phyloP scores from a whole-genome alignment of 2,113 vertebrate species.

The Malaclemys terrapin region DNA sequence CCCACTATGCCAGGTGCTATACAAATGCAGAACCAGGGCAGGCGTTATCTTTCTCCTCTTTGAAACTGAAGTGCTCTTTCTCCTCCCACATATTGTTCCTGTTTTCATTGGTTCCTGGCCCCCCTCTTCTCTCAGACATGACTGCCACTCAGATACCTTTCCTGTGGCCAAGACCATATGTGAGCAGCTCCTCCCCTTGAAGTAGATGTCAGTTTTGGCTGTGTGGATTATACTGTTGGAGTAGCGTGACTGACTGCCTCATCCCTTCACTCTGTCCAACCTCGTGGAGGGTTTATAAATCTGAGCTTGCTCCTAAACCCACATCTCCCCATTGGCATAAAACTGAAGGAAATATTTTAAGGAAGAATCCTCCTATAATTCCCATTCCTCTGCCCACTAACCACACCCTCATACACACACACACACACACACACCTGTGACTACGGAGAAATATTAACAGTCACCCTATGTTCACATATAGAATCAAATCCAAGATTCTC shows the following conservation, averaged over 20 bases:
- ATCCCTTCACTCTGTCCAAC: not conserved
- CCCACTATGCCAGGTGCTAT: accelerated
- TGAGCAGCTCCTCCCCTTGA: not conserved
- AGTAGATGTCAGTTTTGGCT: not conserved
- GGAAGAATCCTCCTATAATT: not conserved
- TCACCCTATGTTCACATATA: not conserved
- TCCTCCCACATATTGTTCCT: not conserved
- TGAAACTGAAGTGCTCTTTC: not conserved
- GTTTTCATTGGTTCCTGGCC: not conserved
- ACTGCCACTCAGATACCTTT: not conserved
- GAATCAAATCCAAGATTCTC: accelerated
- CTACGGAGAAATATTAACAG: not conserved
- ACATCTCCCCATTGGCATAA: not conserved
- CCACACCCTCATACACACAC: no score
- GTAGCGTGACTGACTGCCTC: not conserved
- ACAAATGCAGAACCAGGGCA: not conserved
- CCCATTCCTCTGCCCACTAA: not conserved
- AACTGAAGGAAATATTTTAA: not conserved
- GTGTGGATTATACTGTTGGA: not conserved
- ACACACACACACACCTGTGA: accelerated
- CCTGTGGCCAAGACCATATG: not conserved
- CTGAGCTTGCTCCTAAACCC: not conserved
- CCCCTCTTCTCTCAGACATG: not conserved
- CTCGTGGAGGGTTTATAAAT: not conserved
- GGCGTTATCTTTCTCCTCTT: not conserved